Evolutionary conservation across 1,140 invertebrate species (phyloP).

Genomic region (Odontomachus brunneus): DNA sequence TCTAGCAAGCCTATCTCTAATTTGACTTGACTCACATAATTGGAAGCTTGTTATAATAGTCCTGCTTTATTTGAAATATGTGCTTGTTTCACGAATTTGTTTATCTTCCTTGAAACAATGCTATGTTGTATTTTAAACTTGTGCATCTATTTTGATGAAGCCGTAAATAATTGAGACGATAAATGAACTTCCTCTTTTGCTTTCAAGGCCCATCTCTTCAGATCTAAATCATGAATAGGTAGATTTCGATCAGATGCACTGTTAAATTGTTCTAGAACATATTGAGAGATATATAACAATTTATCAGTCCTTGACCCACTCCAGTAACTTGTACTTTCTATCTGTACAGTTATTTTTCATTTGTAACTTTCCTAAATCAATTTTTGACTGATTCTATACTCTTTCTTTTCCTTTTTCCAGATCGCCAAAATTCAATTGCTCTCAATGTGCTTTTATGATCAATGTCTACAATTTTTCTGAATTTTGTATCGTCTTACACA

Average conservation of each 20-base stretch:
- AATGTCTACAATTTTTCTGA: slow-evolving; percentile 4
- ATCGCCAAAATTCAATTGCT: slow-evolving; percentile 1
- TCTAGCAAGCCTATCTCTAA: slow-evolving; percentile 2
- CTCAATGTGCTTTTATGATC: background rate
- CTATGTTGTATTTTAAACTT: background rate
- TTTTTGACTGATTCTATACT: background rate
- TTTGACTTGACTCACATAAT: slow-evolving; percentile 7
- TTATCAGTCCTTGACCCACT: no score
- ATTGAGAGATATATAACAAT: no score
- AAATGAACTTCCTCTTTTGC: slow-evolving; percentile 7
- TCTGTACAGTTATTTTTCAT: no score
- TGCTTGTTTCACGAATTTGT: background rate
- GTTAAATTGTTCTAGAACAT: slow-evolving; percentile 12
- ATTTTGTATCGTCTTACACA: background rate
- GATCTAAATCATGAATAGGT: slow-evolving; percentile 13
- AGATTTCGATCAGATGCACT: background rate
- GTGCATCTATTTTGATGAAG: background rate
- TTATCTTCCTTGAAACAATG: slow-evolving; percentile 2
- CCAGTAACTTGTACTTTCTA: no score
- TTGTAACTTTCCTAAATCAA: no score
- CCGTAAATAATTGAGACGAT: background rate
- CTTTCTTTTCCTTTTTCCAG: background rate
- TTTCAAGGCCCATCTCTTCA: slow-evolving; percentile 3
- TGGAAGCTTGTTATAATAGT: background rate
- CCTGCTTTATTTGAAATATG: background rate